A percentile compares a stretch with the other conserved stretches of the same genome.
Conservation (phyloP, 2,888 invertebrate species). For the Ashinkailepas kermadecensis region DNA sequence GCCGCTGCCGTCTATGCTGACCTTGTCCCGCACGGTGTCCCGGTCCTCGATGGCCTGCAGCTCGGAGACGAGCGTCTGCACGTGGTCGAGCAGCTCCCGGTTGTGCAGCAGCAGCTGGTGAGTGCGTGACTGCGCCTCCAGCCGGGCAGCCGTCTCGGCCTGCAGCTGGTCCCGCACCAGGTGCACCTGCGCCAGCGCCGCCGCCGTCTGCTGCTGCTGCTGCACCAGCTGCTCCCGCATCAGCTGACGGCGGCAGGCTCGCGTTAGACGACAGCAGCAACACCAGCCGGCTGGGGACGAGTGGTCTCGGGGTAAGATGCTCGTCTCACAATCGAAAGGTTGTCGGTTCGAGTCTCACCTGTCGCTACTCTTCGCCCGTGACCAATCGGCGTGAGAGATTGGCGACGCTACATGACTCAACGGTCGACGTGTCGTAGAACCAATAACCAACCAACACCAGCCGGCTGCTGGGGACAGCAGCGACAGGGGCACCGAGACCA, state of each 20-base stretch:
- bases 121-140: conserved; percentile 73
- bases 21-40: conserved; percentile 59
- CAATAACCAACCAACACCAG: no score
- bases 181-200: conserved; percentile 59
- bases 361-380: no score
- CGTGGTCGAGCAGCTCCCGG: conserved; percentile 88
- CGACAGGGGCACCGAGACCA: neutral
- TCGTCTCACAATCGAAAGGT: no score
- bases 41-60: conserved; percentile 56
- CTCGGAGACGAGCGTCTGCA: conserved; percentile 78
- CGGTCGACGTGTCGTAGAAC: no score
- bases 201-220: conserved; percentile 88
- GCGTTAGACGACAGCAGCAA: no score
- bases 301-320: no score
- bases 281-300: no score
- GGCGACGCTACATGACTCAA: no score
- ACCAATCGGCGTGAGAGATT: no score
- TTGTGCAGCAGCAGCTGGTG: conserved; percentile 92
- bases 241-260: conserved; percentile 52
- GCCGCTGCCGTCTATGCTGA: conserved; percentile 43
- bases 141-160: conserved; percentile 82
- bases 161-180: conserved; percentile 79
- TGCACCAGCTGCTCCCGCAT: conserved; percentile 86
- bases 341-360: no score
- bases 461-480: neutral